These are phyloP conservation scores for Leptinotarsa peninsularis DNA, from an alignment of 2,888 invertebrate genomes.

Conservation along the genomic window DNA sequence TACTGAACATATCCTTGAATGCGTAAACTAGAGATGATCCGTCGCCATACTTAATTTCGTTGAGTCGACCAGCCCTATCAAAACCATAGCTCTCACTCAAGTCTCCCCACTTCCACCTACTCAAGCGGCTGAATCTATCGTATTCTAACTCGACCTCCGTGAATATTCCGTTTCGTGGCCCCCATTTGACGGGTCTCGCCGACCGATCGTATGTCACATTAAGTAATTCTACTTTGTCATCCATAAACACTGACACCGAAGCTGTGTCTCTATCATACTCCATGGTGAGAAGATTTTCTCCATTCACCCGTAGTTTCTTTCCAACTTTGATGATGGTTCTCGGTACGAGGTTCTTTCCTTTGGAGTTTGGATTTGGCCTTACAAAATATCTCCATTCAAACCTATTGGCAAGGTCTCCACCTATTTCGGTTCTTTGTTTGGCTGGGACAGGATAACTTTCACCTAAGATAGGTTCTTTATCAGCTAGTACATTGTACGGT, in stretches of 20 bases:
- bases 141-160: conserved; percentile 92
- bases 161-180: conserved; percentile 86
- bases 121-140: conserved; percentile 88
- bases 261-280: conserved; percentile 92
- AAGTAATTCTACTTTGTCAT: conserved; percentile 85
- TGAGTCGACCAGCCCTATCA: conserved; percentile 88
- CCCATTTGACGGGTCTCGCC: conserved; percentile 86
- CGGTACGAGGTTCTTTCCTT: conserved; percentile 69
- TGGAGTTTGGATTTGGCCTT: conserved; percentile 76
- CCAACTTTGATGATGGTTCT: conserved; percentile 87
- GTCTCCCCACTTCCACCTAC: conserved; percentile 94
- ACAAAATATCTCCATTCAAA: conserved; percentile 97
- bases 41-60: conserved; percentile 91
- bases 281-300: conserved; percentile 88
- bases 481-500: conserved; percentile 90
- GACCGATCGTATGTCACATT: conserved; percentile 90
- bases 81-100: conserved; percentile 91
- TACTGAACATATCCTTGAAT: conserved; percentile 92
- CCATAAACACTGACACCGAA: conserved; percentile 88
- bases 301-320: conserved; percentile 87
- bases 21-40: conserved; percentile 91
- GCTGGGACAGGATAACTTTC: conserved; percentile 93
- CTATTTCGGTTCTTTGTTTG: conserved; percentile 89
- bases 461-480: conserved; percentile 83
- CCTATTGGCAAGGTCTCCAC: conserved; percentile 87